These are phyloP conservation scores for Labeo rohita DNA, from an alignment of 2,113 vertebrate species.

Conservation along the genomic window DNA sequence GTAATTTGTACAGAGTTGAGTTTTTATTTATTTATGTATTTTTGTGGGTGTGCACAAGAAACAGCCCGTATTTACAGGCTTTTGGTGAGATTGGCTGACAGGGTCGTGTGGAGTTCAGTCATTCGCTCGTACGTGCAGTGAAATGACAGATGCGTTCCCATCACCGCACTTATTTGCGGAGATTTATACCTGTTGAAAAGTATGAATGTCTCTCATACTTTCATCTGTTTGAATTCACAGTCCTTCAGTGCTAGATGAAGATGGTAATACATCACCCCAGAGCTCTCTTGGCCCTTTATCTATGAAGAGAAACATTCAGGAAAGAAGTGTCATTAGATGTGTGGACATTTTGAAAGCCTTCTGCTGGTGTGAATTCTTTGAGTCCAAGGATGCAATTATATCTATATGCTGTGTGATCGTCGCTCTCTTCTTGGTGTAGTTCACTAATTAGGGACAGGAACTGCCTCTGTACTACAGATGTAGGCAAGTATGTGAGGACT, in stretches of 20 bases:
- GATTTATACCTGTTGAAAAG: slow-evolving; percentile 25
- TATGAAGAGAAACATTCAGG: not conserved
- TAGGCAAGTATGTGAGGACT: slow-evolving; percentile 8
- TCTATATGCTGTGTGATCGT: slow-evolving; percentile 13
- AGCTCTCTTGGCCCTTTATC: not conserved
- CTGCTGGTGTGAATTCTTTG: not conserved
- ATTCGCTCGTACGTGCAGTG: slow-evolving; percentile 39
- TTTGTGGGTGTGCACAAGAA: not conserved
- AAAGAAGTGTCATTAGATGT: not conserved
- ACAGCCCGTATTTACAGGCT: slow-evolving; percentile 6
- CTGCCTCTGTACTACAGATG: slow-evolving; percentile 9
- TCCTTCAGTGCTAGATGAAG: slow-evolving; percentile 13
- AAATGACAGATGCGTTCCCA: slow-evolving; percentile 8
- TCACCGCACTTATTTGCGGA: not conserved
- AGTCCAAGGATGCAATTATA: not conserved
- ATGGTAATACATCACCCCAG: not conserved
- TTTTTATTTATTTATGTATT: slow-evolving; percentile 22
- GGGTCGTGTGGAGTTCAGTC: slow-evolving; percentile 65
- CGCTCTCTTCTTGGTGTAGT: not conserved
- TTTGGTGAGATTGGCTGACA: slow-evolving; percentile 21
- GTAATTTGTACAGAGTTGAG: slow-evolving; percentile 35
- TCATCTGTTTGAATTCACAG: slow-evolving; percentile 2
- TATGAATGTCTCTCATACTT: not conserved
- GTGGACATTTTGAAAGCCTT: slow-evolving; percentile 8
- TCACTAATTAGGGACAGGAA: not conserved